Conservation (phyloP, 2,888 invertebrate species). For the Drosophila percnosoma region DNA sequence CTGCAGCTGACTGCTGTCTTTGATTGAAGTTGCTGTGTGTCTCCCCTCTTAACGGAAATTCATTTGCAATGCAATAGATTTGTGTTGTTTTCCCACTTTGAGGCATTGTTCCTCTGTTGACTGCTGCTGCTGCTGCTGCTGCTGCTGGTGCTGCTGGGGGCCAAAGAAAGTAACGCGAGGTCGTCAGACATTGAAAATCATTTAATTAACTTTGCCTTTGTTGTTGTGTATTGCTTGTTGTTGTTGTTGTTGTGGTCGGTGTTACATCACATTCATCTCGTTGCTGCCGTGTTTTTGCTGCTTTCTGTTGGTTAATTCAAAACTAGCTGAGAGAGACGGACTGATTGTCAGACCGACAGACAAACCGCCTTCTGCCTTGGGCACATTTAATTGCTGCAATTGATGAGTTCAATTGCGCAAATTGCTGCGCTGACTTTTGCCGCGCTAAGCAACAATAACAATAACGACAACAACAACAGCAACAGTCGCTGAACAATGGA, state of each 20-base stretch:
- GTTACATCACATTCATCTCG: conserved; percentile 53
- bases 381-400: conserved; percentile 79
- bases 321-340: conserved; percentile 40
- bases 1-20: conserved; percentile 26
- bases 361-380: conserved; percentile 44
- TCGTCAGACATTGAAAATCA: conserved; percentile 73
- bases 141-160: conserved; percentile 34
- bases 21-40: background rate
- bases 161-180: conserved; percentile 65
- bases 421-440: conserved; percentile 69
- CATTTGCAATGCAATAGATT: conserved; percentile 53
- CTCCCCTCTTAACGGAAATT: conserved; percentile 42
- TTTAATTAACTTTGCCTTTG: conserved; percentile 69
- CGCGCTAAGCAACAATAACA: conserved; percentile 8
- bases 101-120: conserved; percentile 30
- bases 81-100: conserved; percentile 35
- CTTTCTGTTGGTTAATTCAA: conserved; percentile 68
- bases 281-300: conserved; percentile 33
- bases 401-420: conserved; percentile 81
- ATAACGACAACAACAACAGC: background rate
- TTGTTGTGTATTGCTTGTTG: conserved; percentile 21
- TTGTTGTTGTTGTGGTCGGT: conserved; percentile 13
- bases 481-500: conserved; percentile 27
- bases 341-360: conserved; percentile 1
- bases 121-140: background rate